Conservation (phyloP, 2,797 vertebrate species). For the Sebastes baramenuke region DNA sequence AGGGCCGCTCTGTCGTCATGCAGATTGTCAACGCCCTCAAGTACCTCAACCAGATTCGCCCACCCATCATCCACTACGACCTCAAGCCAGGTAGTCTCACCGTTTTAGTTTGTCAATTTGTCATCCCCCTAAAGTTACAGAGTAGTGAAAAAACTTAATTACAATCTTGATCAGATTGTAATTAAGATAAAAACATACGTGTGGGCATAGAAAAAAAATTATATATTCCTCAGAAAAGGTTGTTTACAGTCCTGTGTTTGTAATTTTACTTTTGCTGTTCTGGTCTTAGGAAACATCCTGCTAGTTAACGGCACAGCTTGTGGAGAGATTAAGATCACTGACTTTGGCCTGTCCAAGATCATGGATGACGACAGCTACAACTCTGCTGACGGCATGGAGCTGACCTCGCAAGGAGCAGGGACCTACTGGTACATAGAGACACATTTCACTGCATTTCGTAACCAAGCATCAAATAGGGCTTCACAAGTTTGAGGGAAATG, state of each 20-base stretch:
- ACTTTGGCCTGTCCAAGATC: slow-evolving; percentile 97
- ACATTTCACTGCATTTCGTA: neutral
- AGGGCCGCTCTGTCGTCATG: slow-evolving; percentile 96
- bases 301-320: slow-evolving; percentile 96
- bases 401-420: slow-evolving; percentile 94
- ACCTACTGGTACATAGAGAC: slow-evolving; percentile 89
- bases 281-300: slow-evolving; percentile 91
- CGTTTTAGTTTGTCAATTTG: neutral
- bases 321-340: slow-evolving; percentile 97
- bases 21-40: slow-evolving; percentile 97
- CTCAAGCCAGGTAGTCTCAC: slow-evolving; percentile 90
- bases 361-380: slow-evolving; percentile 97
- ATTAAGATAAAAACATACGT: neutral
- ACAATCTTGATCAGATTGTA: too few relatives aligned
- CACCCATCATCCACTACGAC: slow-evolving; percentile 98
- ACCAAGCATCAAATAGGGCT: neutral
- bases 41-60: slow-evolving; percentile 97
- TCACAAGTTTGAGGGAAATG: neutral
- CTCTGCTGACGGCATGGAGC: slow-evolving; percentile 94
- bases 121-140: neutral
- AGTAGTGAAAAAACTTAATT: neutral
- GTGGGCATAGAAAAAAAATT: neutral
- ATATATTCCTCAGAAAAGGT: neutral
- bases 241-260: neutral
- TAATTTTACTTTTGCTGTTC: neutral